These are phyloP conservation scores for Eupelmus urozonus DNA, from an alignment of 2,888 invertebrate genomes.

Conservation along the genomic window DNA sequence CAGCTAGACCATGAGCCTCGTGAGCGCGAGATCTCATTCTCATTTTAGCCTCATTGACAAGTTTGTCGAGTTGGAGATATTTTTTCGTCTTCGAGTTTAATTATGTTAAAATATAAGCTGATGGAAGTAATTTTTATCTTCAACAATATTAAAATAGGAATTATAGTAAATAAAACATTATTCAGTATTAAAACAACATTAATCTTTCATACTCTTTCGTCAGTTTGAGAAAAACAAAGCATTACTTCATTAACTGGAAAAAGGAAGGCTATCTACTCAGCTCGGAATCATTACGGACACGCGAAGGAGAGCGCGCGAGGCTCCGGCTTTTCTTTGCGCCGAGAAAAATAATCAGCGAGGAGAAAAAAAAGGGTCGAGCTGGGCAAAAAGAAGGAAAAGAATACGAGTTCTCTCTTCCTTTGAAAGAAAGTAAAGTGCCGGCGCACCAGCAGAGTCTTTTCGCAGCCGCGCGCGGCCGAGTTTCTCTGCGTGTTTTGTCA, in stretches of 20 bases:
- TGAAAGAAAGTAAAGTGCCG: conserved; percentile 51
- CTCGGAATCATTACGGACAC: conserved; percentile 21
- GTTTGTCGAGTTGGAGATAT: not conserved
- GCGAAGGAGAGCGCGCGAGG: conserved; percentile 13
- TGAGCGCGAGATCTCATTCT: conserved; percentile 35
- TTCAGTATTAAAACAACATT: too few species aligned
- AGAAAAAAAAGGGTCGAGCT: not conserved
- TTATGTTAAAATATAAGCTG: too few species aligned
- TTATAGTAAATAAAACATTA: too few species aligned
- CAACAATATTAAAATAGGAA: too few species aligned
- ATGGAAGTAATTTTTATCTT: too few species aligned
- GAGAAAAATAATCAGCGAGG: not conserved
- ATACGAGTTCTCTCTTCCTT: conserved; percentile 47
- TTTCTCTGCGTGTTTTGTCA: conserved; percentile 47
- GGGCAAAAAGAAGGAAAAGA: not conserved
- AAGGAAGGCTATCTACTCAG: too few species aligned
- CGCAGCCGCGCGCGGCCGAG: conserved; percentile 39
- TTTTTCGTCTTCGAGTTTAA: too few species aligned
- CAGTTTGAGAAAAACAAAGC: too few species aligned
- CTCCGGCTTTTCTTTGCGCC: conserved; percentile 15
- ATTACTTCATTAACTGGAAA: too few species aligned
- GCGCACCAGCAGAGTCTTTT: conserved; percentile 55
- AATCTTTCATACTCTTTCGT: too few species aligned
- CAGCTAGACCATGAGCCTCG: conserved; percentile 36
- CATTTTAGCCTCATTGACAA: conserved; percentile 26